A percentile compares a stretch with the other conserved stretches of the same genome.
phyloP scores from a whole-genome alignment of 2,113 vertebrate species.

The Xiphias gladius region DNA sequence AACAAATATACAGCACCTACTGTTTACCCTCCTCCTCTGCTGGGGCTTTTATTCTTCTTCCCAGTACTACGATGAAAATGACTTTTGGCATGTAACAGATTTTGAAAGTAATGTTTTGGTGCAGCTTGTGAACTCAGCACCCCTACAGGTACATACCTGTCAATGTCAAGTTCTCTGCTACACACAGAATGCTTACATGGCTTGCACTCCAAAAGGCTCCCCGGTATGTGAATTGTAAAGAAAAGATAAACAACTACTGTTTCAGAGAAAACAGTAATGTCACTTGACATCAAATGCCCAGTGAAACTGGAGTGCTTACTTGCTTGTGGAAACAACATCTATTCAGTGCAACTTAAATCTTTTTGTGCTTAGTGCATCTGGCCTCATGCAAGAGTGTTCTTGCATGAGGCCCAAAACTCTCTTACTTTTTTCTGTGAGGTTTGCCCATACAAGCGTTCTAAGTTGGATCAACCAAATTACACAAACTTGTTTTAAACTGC shows the following conservation, averaged over 20 bases:
- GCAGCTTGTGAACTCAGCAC: slow-evolving; percentile 49
- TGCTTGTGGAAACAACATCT: not conserved
- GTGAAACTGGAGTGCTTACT: not conserved
- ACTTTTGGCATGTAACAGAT: slow-evolving; percentile 59
- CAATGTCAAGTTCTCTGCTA: slow-evolving; percentile 37
- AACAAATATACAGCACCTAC: slow-evolving; percentile 6
- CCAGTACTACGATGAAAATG: slow-evolving; percentile 38
- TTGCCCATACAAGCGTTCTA: not conserved
- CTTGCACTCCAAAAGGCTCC: slow-evolving; percentile 4
- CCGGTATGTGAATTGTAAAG: slow-evolving; percentile 31
- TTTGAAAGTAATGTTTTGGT: slow-evolving; percentile 56
- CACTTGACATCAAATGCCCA: slow-evolving; percentile 35
- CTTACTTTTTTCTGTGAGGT: not conserved
- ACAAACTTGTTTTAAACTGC: not conserved
- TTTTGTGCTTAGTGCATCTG: not conserved
- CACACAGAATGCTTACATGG: slow-evolving; percentile 30
- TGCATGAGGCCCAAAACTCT: not conserved
- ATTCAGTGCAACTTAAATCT: not conserved
- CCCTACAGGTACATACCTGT: slow-evolving; percentile 58
- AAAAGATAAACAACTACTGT: slow-evolving; percentile 48
- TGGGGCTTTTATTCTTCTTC: not conserved
- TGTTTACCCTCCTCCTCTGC: slow-evolving; percentile 28
- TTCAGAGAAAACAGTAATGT: slow-evolving; percentile 43
- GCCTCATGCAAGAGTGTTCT: not conserved
- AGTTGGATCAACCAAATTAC: not conserved